Conservation (phyloP, 2,113 vertebrate species). For the Etheostoma cragini region DNA sequence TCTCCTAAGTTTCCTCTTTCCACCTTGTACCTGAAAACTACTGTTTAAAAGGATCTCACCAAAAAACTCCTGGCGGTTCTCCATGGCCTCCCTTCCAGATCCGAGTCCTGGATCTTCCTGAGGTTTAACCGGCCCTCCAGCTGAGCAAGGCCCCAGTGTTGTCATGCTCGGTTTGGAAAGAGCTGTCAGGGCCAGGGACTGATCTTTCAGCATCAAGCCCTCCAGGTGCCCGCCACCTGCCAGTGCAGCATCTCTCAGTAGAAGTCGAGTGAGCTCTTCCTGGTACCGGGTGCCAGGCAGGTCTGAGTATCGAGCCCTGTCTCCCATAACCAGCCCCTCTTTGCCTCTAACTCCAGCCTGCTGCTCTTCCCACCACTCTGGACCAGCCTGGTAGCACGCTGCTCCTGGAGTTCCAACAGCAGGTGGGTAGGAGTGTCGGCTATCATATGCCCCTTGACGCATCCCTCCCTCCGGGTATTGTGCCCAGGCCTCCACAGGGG, state of each 20-base stretch:
- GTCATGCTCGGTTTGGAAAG: conserved; percentile 69
- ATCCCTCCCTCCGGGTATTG: conserved; percentile 79
- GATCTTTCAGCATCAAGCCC: conserved; percentile 82
- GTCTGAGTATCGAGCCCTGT: conserved; percentile 83
- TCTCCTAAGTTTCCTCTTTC: background rate
- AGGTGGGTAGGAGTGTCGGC: conserved; percentile 89
- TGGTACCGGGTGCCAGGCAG: conserved; percentile 85
- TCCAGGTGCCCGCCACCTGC: conserved; percentile 77
- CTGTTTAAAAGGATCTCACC: conserved; percentile 78
- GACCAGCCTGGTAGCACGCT: conserved; percentile 69
- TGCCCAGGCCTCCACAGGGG: conserved; percentile 81
- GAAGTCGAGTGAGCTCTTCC: conserved; percentile 85
- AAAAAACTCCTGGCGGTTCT: conserved; percentile 89
- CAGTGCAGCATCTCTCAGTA: conserved; percentile 79
- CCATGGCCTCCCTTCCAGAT: conserved; percentile 63
- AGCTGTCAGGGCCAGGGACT: conserved; percentile 59
- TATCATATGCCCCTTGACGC: conserved; percentile 80
- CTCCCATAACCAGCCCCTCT: conserved; percentile 69
- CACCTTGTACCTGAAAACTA: background rate
- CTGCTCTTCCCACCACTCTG: conserved; percentile 81
- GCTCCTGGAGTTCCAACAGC: conserved; percentile 85
- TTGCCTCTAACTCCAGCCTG: conserved; percentile 54
- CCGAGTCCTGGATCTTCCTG: conserved; percentile 72
- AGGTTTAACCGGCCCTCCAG: conserved; percentile 68
- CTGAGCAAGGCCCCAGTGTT: conserved; percentile 50